Base-by-base conservation (phyloP, 2,797 vertebrate genomes). In the Echeneis naucrates region DNA sequence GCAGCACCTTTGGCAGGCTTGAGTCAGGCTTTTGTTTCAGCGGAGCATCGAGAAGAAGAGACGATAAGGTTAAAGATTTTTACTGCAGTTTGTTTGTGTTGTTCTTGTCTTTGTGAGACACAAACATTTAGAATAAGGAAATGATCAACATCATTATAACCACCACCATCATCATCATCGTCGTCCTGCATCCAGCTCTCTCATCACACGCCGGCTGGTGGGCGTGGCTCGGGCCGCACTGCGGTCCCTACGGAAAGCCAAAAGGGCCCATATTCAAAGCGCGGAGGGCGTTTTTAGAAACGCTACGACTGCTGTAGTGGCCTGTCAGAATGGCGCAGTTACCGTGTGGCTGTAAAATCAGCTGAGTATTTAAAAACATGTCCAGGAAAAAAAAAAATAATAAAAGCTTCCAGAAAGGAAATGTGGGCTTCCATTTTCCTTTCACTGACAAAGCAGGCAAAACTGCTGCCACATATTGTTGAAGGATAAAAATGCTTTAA, bases 211-310 rank as follows among this genome's bases (percentile, higher is more conserved):
- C 92, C 93, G 95, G 95, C 86, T 88, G 88, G 96, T 96, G 94
- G 97, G 97, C 96, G 97, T 97, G 97, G 97, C 95, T 71, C 93
- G 75, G 95, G 94, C 96, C 97, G 97, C 97, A 99, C 92, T 98
- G 97, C 97, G 95, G 97, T 97, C 95, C 95, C 95, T 95, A 94
- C 95, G 96, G 96, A 95, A 95, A 96, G 94, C 93, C 91, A 88
- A 62, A 89, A 94, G 94, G 95, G 93, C 93, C 91, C 32, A 50
- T 80, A 8, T 88, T 89, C 78, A 75, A 35, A 53, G 78, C 83
- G 74, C 75, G 70, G 68, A 94, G 95, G 94, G 95, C 93, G 94
- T 82, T 88, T 90, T 90, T 61, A 83, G 55, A 76, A 40, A 59
- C 4, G 55, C 63, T 44, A 16, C 80, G 85, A 80, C 71, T 77